phyloP scores from a whole-genome alignment of 2,888 invertebrate genomes.

The Acrocyrtus sp. region DNA sequence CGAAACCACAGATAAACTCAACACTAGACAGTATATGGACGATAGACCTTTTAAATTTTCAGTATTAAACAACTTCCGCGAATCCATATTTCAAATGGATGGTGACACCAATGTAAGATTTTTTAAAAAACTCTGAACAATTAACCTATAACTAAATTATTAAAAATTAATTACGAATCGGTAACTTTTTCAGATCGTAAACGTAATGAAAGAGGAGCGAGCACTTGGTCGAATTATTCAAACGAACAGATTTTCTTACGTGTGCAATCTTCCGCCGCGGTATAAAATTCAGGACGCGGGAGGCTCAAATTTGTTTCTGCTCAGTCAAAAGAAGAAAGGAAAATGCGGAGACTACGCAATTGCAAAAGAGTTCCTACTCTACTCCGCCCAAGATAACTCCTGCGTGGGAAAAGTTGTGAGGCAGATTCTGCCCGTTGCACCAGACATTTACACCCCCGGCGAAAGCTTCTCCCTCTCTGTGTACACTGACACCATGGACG shows the following conservation, averaged over 20 bases:
- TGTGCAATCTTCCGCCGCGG: conserved; percentile 40
- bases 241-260: conserved; percentile 37
- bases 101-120: conserved; percentile 47
- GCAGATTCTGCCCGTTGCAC: conserved; percentile 47
- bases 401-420: conserved; percentile 46
- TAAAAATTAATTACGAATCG: background rate
- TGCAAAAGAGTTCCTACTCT: conserved; percentile 34
- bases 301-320: conserved; percentile 26
- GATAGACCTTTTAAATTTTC: conserved; percentile 51
- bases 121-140: conserved; percentile 1
- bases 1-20: conserved; percentile 66
- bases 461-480: conserved; percentile 52
- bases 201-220: conserved; percentile 24
- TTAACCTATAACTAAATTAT: background rate
- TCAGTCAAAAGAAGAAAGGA: conserved; percentile 33
- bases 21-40: conserved; percentile 35
- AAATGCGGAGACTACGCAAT: conserved; percentile 35
- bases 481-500: conserved; percentile 43
- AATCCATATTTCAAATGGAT: conserved; percentile 45
- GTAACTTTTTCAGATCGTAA: conserved; percentile 23
- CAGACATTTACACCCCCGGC: conserved; percentile 43
- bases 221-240: conserved; percentile 40
- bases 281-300: conserved; percentile 38
- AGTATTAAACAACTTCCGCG: conserved; percentile 48
- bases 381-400: conserved; percentile 21